Conservation (phyloP, 1,140 invertebrate species). For the Apis cerana region DNA sequence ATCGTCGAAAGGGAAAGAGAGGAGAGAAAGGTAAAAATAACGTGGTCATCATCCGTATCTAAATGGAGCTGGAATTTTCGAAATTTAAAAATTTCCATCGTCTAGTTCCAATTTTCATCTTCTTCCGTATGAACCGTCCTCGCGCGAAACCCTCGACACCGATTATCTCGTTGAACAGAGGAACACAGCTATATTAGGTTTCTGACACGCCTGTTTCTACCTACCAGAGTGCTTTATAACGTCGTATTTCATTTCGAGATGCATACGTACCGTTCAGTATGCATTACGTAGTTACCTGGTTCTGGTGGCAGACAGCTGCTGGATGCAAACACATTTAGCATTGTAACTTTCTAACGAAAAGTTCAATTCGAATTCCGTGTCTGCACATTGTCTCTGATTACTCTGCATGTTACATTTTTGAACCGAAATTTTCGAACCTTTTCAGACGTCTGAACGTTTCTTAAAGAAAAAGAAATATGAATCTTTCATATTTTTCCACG, state of each 20-base stretch:
- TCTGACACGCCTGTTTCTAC: neutral
- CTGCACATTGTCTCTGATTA: neutral
- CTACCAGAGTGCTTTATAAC: constrained; percentile 23
- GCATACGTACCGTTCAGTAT: constrained; percentile 26
- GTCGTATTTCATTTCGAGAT: constrained; percentile 26
- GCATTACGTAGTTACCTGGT: constrained; percentile 34
- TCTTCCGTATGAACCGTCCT: neutral
- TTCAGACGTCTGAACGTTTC: too few relatives aligned
- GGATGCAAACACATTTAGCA: constrained; percentile 21
- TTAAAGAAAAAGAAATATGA: too few relatives aligned
- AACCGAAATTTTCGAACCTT: too few relatives aligned
- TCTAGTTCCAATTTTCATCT: fast-evolving
- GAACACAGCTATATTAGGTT: neutral
- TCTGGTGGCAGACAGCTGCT: neutral
- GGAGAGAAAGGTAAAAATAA: too few relatives aligned
- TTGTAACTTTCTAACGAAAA: constrained; percentile 29
- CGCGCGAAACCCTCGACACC: neutral
- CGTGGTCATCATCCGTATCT: too few relatives aligned
- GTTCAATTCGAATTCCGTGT: neutral
- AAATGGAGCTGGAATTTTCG: too few relatives aligned
- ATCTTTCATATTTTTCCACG: too few relatives aligned
- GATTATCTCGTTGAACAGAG: neutral
- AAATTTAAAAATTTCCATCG: neutral
- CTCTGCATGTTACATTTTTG: neutral
- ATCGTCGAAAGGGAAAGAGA: too few relatives aligned